Evolutionary conservation across 2,888 invertebrate species (phyloP).

Genomic region (Aphelenchoides bicaudatus): DNA sequence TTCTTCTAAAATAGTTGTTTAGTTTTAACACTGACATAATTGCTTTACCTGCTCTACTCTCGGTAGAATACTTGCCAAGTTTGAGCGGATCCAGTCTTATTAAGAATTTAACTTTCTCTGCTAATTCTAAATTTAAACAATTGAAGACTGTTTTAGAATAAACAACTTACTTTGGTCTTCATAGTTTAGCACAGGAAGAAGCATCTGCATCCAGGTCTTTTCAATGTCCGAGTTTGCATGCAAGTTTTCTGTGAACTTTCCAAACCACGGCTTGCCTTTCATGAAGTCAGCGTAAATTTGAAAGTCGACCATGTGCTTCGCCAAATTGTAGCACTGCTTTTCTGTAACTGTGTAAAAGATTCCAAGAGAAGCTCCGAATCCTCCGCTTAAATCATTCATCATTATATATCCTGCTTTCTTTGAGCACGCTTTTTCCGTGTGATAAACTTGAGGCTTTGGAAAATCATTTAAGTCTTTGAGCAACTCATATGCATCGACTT

Average conservation of each 20-base stretch:
- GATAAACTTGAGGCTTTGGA: not conserved
- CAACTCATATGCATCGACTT: not conserved
- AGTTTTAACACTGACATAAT: not conserved
- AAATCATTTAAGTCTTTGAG: not conserved
- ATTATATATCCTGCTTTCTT: not conserved
- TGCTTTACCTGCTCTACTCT: not conserved
- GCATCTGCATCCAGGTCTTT: not conserved
- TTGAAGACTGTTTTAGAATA: not conserved
- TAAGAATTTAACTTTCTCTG: not conserved
- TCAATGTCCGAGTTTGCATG: conserved; percentile 1
- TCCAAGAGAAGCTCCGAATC: conserved; percentile 8
- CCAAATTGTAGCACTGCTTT: conserved; percentile 9
- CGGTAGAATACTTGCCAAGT: not conserved
- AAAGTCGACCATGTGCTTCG: conserved; percentile 10
- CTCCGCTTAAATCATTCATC: conserved; percentile 5
- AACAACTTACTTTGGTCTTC: not conserved
- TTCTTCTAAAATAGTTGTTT: not conserved
- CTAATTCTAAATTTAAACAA: not conserved
- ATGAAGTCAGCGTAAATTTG: not conserved
- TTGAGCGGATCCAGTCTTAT: not conserved
- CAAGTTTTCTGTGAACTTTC: not conserved
- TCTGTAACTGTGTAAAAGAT: not conserved
- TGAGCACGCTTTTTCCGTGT: not conserved
- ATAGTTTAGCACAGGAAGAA: conserved; percentile 1
- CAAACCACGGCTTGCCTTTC: not conserved